These are phyloP conservation scores for Geopemphigus sp. DNA, from an alignment of 1,140 invertebrate species.

Conservation along the genomic window DNA sequence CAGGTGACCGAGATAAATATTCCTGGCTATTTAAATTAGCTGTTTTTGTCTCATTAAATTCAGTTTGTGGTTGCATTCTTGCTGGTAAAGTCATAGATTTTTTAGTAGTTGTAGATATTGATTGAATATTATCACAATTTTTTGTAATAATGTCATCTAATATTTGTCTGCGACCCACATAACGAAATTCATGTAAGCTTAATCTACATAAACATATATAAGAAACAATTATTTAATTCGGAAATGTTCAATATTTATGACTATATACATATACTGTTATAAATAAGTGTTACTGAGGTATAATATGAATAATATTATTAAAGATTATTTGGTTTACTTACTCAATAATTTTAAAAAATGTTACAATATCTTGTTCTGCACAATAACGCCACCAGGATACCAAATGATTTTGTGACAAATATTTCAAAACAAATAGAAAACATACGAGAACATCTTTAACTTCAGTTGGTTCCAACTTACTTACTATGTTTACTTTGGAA, in stretches of 20 bases:
- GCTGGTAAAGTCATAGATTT: constrained; percentile 76
- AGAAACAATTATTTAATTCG: too few relatives aligned
- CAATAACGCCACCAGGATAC: constrained; percentile 87
- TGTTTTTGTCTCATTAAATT: constrained; percentile 56
- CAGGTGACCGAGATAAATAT: constrained; percentile 24
- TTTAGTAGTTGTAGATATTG: constrained; percentile 51
- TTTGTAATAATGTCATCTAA: constrained; percentile 56
- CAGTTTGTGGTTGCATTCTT: constrained; percentile 70
- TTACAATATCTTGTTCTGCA: constrained; percentile 69
- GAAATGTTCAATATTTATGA: too few relatives aligned
- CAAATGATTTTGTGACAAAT: constrained; percentile 83
- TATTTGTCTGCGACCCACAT: constrained; percentile 77
- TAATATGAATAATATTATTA: too few relatives aligned
- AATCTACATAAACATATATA: constrained; percentile 60
- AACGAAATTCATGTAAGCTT: constrained; percentile 84
- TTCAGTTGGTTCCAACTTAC: constrained; percentile 66
- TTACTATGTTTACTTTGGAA: constrained; percentile 54
- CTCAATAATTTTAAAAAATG: constrained; percentile 79
- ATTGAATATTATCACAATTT: constrained; percentile 1
- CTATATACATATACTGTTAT: too few relatives aligned
- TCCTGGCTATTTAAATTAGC: constrained; percentile 50
- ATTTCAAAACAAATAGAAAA: constrained; percentile 87
- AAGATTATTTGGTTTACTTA: constrained; percentile 59
- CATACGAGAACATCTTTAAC: constrained; percentile 85
- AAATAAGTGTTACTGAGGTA: constrained; percentile 50